phyloP scores from a whole-genome alignment of 2,797 vertebrate genomes.

The Scolopax bukidnonensis region DNA sequence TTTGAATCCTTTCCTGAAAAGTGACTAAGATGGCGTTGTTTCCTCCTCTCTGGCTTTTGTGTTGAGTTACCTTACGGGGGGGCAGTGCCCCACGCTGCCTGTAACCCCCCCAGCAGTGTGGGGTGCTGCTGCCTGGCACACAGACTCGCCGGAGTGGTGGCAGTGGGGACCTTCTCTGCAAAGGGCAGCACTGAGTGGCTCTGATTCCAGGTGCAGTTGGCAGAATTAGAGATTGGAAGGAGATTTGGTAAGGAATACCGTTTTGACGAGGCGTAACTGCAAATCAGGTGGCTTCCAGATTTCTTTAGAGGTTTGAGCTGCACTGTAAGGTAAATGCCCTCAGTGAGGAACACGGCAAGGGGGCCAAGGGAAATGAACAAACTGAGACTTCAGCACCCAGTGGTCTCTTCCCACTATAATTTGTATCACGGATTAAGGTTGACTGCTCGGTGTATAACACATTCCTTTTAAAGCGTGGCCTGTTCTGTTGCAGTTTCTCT shows the following conservation, averaged over 20 bases:
- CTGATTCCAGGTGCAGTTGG: not conserved
- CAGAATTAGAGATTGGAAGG: not conserved
- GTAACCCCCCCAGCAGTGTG: not conserved
- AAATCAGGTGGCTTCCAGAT: not conserved
- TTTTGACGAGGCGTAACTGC: not conserved
- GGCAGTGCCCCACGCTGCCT: not conserved
- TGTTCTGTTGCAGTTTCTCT: not conserved
- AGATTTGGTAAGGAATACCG: not conserved
- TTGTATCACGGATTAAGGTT: not conserved
- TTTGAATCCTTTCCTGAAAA: not conserved
- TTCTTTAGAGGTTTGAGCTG: not conserved
- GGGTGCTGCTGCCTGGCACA: not conserved
- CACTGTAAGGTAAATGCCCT: not conserved
- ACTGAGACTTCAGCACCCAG: not conserved
- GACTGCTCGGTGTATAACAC: not conserved
- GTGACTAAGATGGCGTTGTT: not conserved
- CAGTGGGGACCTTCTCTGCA: not conserved
- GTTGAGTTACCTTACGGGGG: not conserved
- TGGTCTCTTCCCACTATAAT: accelerated
- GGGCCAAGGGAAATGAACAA: not conserved
- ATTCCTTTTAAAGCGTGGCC: not conserved
- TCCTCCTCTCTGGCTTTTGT: not conserved
- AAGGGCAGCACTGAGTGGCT: not conserved
- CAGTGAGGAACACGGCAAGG: not conserved
- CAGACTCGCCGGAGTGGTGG: not conserved